Percentiles rank a stretch among this genome's conserved stretches.
phyloP scores from a whole-genome alignment of 2,888 invertebrate genomes.

The Plusia festucae region DNA sequence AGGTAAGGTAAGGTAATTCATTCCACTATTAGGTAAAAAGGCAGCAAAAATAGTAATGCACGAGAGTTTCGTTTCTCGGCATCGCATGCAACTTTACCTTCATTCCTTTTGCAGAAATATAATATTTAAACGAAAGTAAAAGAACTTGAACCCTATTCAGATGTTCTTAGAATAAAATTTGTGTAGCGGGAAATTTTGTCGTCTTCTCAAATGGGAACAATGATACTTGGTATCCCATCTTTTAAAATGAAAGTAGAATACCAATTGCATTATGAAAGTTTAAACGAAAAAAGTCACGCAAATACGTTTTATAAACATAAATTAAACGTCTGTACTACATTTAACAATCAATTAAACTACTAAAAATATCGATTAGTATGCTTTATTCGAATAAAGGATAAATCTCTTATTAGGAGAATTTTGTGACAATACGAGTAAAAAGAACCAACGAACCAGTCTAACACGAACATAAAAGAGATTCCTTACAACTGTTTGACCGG shows the following conservation, averaged over 20 bases:
- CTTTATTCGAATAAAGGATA: constrained; percentile 64
- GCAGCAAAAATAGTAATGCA: constrained; percentile 44
- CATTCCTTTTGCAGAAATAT: constrained; percentile 38
- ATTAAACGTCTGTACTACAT: not conserved
- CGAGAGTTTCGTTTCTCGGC: constrained; percentile 37
- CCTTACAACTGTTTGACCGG: constrained; percentile 40
- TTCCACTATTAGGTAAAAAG: constrained; percentile 36
- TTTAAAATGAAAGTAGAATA: not conserved
- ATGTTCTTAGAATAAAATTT: constrained; percentile 35
- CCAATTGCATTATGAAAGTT: not conserved
- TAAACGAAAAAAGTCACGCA: not conserved
- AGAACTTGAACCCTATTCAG: constrained; percentile 31
- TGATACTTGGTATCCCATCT: constrained; percentile 3
- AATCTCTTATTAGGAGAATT: constrained; percentile 31
- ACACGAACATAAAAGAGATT: constrained; percentile 60
- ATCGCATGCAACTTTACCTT: constrained; percentile 42
- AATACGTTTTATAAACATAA: constrained; percentile 9
- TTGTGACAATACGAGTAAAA: constrained; percentile 59
- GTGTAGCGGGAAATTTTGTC: constrained; percentile 6
- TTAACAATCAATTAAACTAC: constrained; percentile 10
- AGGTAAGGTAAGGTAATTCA: constrained; percentile 25
- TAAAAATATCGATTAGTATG: constrained; percentile 55
- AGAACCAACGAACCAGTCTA: constrained; percentile 69
- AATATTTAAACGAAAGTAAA: constrained; percentile 32
- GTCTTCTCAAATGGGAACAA: constrained; percentile 11